Base-by-base conservation (phyloP, 35 echinoderm and acorn worm species). In the Patiria miniata region DNA sequence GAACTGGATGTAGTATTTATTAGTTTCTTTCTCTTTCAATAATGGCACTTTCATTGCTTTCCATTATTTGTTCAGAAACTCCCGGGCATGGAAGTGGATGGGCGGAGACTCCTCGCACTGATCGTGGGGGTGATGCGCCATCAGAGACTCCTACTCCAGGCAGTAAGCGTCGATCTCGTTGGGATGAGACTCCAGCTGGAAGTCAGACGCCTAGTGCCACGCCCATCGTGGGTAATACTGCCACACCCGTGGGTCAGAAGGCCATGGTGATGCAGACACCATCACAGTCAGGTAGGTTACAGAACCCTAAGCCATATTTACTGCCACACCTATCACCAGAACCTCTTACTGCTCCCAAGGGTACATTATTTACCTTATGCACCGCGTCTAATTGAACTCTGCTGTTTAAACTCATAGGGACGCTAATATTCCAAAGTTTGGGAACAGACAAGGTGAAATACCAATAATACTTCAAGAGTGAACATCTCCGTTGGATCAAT, bases 11-110 rank as follows among this genome's bases (percentile, higher is more conserved):
- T n/a, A n/a, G n/a, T n/a, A n/a, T n/a, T n/a, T n/a, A n/a, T n/a
- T n/a, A n/a, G n/a, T n/a, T n/a, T n/a, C n/a, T n/a, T n/a, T n/a
- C n/a, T n/a, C n/a, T n/a, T n/a, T n/a, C n/a, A n/a, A n/a, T n/a
- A n/a, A n/a, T n/a, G n/a, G n/a, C n/a, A n/a, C 58, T 61, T 19
- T 61, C 6, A 61, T 16, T 61, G 19, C 6, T 19, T 61, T 61
- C 28, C 18, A 61, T 21, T 1, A 42, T 19, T 50, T 56, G 30
- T 0, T 5, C 61, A 99, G 96, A 95, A 92, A 99, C 96, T 69
- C 96, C 96, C 79, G 96, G 96, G 19, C 96, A 99, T 92, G 96
- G 93, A 51, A 93, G 95, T 52, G 96, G 96, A 0, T 99, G 96
- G 96, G 96, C 92, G 8, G 93, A 99, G 81, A 99, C 96, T 60